Base-by-base conservation (phyloP, 2,888 invertebrate genomes). In the Nasonovia ribisnigri region DNA sequence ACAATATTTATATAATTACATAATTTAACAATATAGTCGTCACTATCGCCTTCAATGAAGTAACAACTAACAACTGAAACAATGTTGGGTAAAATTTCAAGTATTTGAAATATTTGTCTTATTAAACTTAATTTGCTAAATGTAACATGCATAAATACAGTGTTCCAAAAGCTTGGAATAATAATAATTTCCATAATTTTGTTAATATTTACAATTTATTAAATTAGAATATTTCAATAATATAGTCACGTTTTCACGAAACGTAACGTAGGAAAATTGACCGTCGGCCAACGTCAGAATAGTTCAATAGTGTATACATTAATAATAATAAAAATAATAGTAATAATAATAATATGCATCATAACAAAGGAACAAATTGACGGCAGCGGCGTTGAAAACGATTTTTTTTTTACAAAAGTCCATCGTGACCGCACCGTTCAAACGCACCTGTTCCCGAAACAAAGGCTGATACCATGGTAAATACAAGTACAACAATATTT, bases 131-230 rank as follows among this genome's bases (percentile, higher is more conserved):
- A 87, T 92, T 67, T 16, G 36, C 92, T 92, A 92, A 88, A 67
- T 51, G 16, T 67, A 88, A 88, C 87, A 51, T 67, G 51, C 48
- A 67, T 60, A 48, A 8, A 4, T 92, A 92, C 88, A 88, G 36
- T 67, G 87, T 92, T 87, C 24, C 57, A 67, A 87, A 88, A 92
- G 88, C 92, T 77, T 48, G 67, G 92, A 92, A 88, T 88, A 92
- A n/a, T 88, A 91, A 36, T 89, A 57, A 89, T 57, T 43, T 54
- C 43, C 43, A 84, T 43, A 43, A 43, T 89, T 29, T 57, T 43
- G 60, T 89, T 89, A 29, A 88, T 90, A 90, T 90, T 90, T 67
- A 90, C 90, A 90, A 67, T 46, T 57, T 57, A 26, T 43, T 42
- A 54, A 57, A 89, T 89, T 86, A 86, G 46, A 46, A 86, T 46